Base-by-base conservation (phyloP, 2,888 invertebrate genomes). In the Pterobdella sp. region DNA sequence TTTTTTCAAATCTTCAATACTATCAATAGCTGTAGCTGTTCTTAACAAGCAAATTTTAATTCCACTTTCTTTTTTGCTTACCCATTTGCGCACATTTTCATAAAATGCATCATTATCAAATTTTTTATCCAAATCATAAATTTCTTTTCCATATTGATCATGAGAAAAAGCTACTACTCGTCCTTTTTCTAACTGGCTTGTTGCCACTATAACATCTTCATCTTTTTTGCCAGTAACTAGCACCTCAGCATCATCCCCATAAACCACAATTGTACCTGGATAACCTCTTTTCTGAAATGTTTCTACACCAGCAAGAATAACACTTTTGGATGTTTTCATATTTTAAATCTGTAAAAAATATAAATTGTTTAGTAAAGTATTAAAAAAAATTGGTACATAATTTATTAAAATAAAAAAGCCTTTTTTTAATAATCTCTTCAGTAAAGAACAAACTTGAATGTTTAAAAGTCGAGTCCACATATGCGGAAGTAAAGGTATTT, bases 151-250 rank as follows among this genome's bases (percentile, higher is more conserved):
- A 65, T 74, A 76, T 10, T 32, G 31, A n/a, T 74, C 73, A 36
- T 76, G 75, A 42, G 72, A 66, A 37, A 74, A 69, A 1, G 73
- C 73, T 36, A 74, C 72, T 18, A 76, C 64, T 36, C 76, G 49
- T 10, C 76, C 76, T 29, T 65, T 37, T 1, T 72, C 75, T 22
- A 66, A 37, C 68, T 56, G 64, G 37, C 56, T 73, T 18, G 73
- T 56, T 14, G 73, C 71, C 31, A 74, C 34, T 22, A 74, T 32
- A n/a, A 72, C 68, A 36, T 74, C 74, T 35, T 56, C 67, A n/a
- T 69, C 70, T n/a, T 67, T 72, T 22, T 60, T 37, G n/a, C 72
- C 74, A 26, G 74, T 74, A 22, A 74, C 52, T 26, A 72, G 36
- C 29, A 71, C 49, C 32, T 3, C 36, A 26, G 72, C 35, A 18